Evolutionary conservation across 2,797 vertebrate species (phyloP).

Genomic region (Hybognathus amarus): DNA sequence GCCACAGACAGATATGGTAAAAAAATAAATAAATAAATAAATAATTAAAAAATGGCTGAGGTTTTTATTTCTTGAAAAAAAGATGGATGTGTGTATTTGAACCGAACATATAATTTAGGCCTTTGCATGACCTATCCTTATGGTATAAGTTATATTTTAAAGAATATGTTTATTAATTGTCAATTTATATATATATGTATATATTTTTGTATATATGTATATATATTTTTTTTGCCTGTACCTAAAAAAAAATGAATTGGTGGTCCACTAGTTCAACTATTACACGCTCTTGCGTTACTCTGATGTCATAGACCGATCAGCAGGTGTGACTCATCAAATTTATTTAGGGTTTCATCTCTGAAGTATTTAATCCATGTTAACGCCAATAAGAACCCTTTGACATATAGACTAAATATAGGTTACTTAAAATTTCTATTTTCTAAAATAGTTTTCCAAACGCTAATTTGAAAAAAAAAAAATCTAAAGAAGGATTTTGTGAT

Average conservation of each 20-base stretch:
- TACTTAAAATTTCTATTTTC: neutral
- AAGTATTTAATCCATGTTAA: slow-evolving; percentile 28
- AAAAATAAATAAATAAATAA: too few relatives aligned
- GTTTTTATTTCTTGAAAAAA: neutral
- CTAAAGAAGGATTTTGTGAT: neutral
- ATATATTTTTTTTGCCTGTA: too few relatives aligned
- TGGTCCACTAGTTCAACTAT: too few relatives aligned
- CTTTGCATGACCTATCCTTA: neutral
- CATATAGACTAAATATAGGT: too few relatives aligned
- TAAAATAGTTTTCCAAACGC: neutral
- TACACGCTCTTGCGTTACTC: neutral
- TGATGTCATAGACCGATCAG: neutral
- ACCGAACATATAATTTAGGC: neutral
- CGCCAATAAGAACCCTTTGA: neutral
- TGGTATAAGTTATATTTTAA: neutral
- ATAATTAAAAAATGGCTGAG: neutral
- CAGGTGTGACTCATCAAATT: slow-evolving; percentile 35
- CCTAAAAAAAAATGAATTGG: too few relatives aligned
- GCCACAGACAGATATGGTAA: neutral
- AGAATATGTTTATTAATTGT: neutral
- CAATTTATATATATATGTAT: neutral
- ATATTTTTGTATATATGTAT: too few relatives aligned
- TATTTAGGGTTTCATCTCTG: neutral
- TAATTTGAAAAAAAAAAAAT: neutral
- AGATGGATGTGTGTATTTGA: neutral